These are phyloP conservation scores for Parazoanthus darwini DNA, from an alignment of 92 coral and sea anemone species.

Conservation along the genomic window DNA sequence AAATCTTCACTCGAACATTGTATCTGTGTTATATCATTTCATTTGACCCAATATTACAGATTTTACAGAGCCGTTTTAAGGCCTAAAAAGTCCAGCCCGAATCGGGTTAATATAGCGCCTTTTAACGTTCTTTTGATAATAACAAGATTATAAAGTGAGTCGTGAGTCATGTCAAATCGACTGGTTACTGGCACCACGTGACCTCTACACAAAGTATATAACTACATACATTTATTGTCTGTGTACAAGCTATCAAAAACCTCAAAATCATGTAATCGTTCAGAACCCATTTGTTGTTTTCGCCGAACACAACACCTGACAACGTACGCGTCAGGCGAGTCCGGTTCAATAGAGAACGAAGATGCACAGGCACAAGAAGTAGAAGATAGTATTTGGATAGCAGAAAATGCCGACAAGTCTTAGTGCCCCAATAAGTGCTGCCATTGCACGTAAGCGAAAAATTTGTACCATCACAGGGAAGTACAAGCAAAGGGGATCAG, in stretches of 20 bases:
- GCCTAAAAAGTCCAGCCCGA: no score
- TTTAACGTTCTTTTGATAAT: background rate
- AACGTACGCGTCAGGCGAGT: slow-evolving; percentile 23
- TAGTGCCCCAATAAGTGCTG: slow-evolving; percentile 51
- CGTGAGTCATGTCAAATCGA: background rate
- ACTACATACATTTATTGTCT: background rate
- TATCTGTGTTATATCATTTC: no score
- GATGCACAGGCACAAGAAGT: slow-evolving; percentile 40
- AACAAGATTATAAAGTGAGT: background rate
- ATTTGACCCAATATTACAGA: no score
- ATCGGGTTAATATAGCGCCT: background rate
- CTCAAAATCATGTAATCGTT: background rate
- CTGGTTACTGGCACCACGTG: slow-evolving; percentile 7
- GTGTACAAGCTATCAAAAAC: slow-evolving; percentile 7
- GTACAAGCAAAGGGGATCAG: slow-evolving; percentile 45
- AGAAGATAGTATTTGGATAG: slow-evolving; percentile 41
- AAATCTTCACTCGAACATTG: no score
- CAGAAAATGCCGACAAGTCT: slow-evolving; percentile 58
- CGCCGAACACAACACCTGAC: slow-evolving; percentile 4
- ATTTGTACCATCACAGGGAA: slow-evolving; percentile 49
- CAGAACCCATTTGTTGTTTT: background rate
- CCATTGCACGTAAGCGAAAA: slow-evolving; percentile 53
- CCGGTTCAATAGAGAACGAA: slow-evolving; percentile 34
- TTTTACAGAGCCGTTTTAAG: no score
- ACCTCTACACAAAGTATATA: background rate